These are phyloP conservation scores for Tholera decimalis DNA, from an alignment of 2,888 invertebrate genomes.

Conservation along the genomic window DNA sequence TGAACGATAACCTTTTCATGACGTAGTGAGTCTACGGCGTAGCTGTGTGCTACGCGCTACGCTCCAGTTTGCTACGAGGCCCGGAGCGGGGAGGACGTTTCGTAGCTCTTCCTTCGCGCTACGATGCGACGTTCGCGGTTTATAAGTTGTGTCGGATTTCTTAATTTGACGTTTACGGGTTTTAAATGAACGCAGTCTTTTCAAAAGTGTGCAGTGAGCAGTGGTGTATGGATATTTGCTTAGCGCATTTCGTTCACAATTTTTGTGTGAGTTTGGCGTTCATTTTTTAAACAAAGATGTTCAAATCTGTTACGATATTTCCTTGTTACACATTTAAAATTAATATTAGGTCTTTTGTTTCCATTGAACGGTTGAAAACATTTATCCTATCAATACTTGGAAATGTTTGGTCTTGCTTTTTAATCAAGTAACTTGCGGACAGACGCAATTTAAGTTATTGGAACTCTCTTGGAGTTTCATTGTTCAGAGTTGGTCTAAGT, in stretches of 20 bases:
- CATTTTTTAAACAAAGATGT: conserved; percentile 30
- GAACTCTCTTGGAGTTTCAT: conserved; percentile 15
- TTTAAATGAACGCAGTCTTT: conserved; percentile 40
- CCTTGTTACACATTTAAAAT: conserved; percentile 2
- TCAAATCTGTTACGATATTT: conserved; percentile 31
- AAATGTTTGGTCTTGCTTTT: conserved; percentile 45
- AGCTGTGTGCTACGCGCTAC: conserved; percentile 77
- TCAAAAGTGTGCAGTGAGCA: conserved; percentile 48
- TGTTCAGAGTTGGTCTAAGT: conserved; percentile 27
- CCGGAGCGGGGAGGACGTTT: conserved; percentile 75
- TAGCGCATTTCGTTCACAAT: conserved; percentile 30
- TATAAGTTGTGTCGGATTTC: conserved; percentile 50
- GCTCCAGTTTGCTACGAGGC: conserved; percentile 82
- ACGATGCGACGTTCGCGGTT: conserved; percentile 48
- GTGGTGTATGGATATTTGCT: conserved; percentile 69
- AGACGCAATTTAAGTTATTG: conserved; percentile 55
- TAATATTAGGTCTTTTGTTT: conserved; percentile 5
- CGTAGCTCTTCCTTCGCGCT: conserved; percentile 36
- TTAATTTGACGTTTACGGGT: conserved; percentile 45
- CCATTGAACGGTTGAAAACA: conserved; percentile 12
- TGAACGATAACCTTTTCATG: conserved; percentile 87
- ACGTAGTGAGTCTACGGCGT: conserved; percentile 74
- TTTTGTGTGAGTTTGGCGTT: conserved; percentile 39
- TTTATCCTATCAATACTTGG: conserved; percentile 14
- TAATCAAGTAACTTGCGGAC: conserved; percentile 34